Evolutionary conservation across 2,888 invertebrate genomes (phyloP).

Genomic region (Hirtodrosophila cameraria): DNA sequence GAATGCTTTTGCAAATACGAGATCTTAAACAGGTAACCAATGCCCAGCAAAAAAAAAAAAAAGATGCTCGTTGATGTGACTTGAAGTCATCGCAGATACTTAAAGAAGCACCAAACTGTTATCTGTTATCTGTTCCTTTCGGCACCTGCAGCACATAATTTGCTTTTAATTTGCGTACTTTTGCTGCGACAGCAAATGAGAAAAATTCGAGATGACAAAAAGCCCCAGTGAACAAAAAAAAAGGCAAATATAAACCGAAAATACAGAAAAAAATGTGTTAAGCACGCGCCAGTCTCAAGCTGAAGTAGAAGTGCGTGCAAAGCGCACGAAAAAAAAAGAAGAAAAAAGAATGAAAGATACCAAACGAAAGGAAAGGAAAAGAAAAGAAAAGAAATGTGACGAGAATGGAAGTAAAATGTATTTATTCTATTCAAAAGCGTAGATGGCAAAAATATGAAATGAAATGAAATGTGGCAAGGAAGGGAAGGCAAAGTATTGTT

Average conservation of each 20-base stretch:
- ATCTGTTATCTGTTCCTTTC: background rate
- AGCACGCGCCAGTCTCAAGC: slow-evolving; percentile 48
- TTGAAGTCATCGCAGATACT: background rate
- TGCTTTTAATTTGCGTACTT: slow-evolving; percentile 62
- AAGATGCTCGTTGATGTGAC: background rate
- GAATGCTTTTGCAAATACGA: slow-evolving; percentile 14
- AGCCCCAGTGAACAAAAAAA: slow-evolving; percentile 15
- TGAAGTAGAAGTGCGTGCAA: slow-evolving; percentile 55
- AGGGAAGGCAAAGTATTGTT: slow-evolving; percentile 54
- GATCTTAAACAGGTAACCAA: background rate
- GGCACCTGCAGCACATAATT: slow-evolving; percentile 57
- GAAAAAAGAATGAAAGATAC: background rate
- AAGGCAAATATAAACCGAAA: slow-evolving; percentile 30
- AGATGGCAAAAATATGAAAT: slow-evolving; percentile 68
- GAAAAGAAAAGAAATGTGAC: slow-evolving; percentile 8
- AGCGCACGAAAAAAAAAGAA: slow-evolving; percentile 7
- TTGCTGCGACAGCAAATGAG: slow-evolving; percentile 57
- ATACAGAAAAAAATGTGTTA: slow-evolving; percentile 61
- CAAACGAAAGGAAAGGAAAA: background rate
- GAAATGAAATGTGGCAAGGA: slow-evolving; percentile 42
- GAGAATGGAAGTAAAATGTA: slow-evolving; percentile 40
- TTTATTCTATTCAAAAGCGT: slow-evolving; percentile 66
- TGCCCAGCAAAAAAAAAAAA: background rate
- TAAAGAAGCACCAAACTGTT: slow-evolving; percentile 8
- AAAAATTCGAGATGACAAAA: slow-evolving; percentile 39